These are phyloP conservation scores for Dryoscopus gambensis DNA, from an alignment of 2,113 vertebrate species.

Conservation along the genomic window DNA sequence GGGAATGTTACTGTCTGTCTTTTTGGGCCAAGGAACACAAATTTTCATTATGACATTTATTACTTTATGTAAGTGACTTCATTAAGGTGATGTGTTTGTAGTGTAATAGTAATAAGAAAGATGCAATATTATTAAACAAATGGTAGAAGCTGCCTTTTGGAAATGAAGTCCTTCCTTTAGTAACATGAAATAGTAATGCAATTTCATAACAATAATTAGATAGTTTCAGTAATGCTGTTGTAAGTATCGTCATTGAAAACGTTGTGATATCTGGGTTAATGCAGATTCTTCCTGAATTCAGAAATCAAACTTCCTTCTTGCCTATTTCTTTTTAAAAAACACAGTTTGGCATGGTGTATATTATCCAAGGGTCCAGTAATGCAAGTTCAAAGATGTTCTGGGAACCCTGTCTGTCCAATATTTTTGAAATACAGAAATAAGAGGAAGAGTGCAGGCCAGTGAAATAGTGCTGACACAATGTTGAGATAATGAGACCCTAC, in stretches of 20 bases:
- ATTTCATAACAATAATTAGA: neutral
- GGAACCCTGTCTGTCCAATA: neutral
- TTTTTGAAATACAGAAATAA: neutral
- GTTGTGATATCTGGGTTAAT: neutral
- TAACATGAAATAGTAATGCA: neutral
- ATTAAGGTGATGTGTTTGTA: neutral
- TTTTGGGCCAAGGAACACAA: constrained; percentile 88
- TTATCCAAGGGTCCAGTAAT: neutral
- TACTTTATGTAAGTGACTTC: constrained; percentile 83
- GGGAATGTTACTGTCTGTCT: constrained; percentile 86
- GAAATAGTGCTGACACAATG: neutral
- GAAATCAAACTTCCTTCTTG: neutral
- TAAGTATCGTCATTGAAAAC: neutral
- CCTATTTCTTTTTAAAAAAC: neutral
- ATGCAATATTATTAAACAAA: neutral
- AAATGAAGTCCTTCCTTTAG: neutral
- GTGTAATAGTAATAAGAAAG: neutral
- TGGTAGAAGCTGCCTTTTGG: neutral
- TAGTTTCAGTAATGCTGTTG: neutral
- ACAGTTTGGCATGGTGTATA: neutral
- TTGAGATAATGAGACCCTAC: neutral
- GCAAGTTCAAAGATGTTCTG: neutral
- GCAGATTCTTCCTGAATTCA: neutral
- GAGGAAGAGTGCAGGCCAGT: neutral
- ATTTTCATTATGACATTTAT: constrained; percentile 92